phyloP scores from a whole-genome alignment of 2,797 vertebrate genomes.

The Scomberomorus guttatus region DNA sequence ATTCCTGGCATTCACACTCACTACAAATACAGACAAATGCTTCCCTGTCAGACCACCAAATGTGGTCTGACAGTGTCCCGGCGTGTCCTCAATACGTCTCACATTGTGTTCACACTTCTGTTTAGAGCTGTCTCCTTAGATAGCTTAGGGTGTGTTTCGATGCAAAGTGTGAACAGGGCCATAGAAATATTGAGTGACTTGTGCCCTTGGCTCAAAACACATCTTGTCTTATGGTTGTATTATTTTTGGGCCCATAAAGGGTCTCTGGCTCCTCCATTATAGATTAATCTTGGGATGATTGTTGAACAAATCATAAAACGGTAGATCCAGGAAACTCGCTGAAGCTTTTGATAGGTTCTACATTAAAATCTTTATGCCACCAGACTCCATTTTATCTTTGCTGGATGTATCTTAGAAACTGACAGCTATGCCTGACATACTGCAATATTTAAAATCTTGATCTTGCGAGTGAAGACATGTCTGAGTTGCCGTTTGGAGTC shows the following conservation, averaged over 20 bases:
- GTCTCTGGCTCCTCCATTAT: neutral
- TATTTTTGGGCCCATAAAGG: neutral
- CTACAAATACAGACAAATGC: neutral
- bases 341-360: neutral
- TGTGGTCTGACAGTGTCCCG: neutral
- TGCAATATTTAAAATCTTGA: conserved; percentile 49
- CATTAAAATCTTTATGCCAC: conserved; percentile 25
- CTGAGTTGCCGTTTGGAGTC: conserved; percentile 18
- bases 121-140: conserved; percentile 9
- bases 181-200: neutral
- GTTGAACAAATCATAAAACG: conserved; percentile 10
- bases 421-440: neutral
- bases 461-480: neutral
- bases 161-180: conserved; percentile 3
- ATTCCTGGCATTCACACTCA: neutral
- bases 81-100: conserved; percentile 17
- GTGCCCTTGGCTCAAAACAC: neutral
- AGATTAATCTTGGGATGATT: neutral
- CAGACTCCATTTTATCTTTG: conserved; percentile 43
- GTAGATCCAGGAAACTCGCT: neutral
- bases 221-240: neutral
- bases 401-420: neutral
- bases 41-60: neutral
- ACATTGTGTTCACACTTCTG: conserved; percentile 2
- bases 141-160: neutral